Conservation (phyloP, 2,797 vertebrate species). For the Thaleichthys pacificus region DNA sequence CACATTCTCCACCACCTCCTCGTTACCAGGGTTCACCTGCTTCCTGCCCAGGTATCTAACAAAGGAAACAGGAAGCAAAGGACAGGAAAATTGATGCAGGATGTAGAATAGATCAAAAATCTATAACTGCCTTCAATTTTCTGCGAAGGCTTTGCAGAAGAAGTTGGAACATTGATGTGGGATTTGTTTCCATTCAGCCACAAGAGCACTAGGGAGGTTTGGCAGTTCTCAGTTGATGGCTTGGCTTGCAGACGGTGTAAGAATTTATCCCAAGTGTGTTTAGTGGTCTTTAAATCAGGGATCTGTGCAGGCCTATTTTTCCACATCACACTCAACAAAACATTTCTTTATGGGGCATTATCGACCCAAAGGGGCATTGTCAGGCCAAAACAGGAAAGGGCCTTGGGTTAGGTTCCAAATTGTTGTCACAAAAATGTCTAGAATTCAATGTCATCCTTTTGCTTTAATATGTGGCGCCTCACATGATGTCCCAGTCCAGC, state of each 20-base stretch:
- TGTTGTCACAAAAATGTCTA: no score
- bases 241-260: no score
- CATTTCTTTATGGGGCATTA: no score
- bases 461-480: slow-evolving; percentile 42
- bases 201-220: background rate
- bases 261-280: no score
- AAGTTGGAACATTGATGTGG: background rate
- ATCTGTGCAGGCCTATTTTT: no score
- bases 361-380: no score
- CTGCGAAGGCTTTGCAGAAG: background rate
- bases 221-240: no score
- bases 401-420: no score
- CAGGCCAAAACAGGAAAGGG: no score
- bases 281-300: no score
- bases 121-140: background rate
- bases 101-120: background rate
- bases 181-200: background rate
- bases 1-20: slow-evolving; percentile 79
- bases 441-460: no score
- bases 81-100: background rate
- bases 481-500: slow-evolving; percentile 94
- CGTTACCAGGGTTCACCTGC: slow-evolving; percentile 86
- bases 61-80: background rate
- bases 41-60: slow-evolving; percentile 94
- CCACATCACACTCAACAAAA: no score